Base-by-base conservation (phyloP, 64 coral and sea anemone genomes). In the Stichodactyla helianthus region DNA sequence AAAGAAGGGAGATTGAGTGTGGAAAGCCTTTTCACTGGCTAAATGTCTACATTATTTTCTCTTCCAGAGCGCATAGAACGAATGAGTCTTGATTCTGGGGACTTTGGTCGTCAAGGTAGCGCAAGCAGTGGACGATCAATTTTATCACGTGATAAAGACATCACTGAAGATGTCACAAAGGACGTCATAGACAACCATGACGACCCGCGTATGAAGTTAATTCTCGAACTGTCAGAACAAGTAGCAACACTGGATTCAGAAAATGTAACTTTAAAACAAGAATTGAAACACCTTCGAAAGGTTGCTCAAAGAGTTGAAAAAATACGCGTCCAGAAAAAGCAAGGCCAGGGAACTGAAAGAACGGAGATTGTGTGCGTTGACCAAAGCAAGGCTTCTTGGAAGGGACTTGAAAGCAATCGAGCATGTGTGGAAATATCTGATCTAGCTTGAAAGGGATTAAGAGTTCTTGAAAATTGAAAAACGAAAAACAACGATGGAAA, bases 221-320 rank as follows among this genome's bases (percentile, higher is more conserved):
- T 92, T 52, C 80, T 92, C 5, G 91, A 92, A 52, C 68, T 92
- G 2, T 92, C 91, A 52, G 79, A 92, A 76, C 91, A 92, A 92
- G 91, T 92, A 3, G 86, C 78, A 7, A 79, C 67, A 23, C 81
- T 92, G 86, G 91, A 92, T 31, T 78, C 91, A 50, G 91, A 92
- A 84, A 92, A 92, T 22, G 44, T 83, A 55, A 77, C 31, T 51
- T 9, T 92, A 10, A 92, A 92, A 51, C 86, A 87, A 60, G 91
- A 92, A 50, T 64, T 92, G 26, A 92, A 84, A 88, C 86, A 92
- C 77, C 54, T 68, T 20, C 81, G 70, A 26, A 92, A 88, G 3
- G 82, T 92, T 61, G 85, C 87, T 6, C 86, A 92, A 88, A 92
- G 87, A 83, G 86, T 92, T 55, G 91, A 92, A 16, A 61, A 84